Evolutionary conservation across 92 coral and sea anemone genomes (phyloP).

Genomic region (Nematostella vectensis): DNA sequence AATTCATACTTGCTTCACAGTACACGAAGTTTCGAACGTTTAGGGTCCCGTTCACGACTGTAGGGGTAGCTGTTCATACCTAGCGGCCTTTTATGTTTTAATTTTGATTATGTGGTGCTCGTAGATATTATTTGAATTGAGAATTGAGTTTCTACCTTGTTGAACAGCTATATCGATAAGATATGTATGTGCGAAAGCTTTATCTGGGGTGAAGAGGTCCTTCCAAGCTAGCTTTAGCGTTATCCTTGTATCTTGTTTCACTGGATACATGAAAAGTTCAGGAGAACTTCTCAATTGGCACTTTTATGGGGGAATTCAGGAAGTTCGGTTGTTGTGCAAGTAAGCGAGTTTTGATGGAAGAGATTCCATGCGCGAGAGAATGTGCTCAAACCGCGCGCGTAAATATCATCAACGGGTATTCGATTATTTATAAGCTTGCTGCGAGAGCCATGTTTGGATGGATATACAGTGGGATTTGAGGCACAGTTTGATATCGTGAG

Average conservation of each 20-base stretch:
- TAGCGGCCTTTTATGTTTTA: too few relatives aligned
- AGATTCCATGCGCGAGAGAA: too few relatives aligned
- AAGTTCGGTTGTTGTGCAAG: neutral
- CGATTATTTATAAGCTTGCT: neutral
- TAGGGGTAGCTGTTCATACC: too few relatives aligned
- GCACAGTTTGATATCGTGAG: neutral
- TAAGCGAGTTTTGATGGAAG: neutral
- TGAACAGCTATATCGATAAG: constrained; percentile 20
- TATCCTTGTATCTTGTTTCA: constrained; percentile 32
- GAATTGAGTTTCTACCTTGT: too few relatives aligned
- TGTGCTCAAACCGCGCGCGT: constrained; percentile 1
- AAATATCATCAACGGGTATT: constrained; percentile 1
- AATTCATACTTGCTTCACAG: neutral
- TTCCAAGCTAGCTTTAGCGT: constrained; percentile 13
- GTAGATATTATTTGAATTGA: neutral
- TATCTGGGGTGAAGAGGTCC: constrained; percentile 37
- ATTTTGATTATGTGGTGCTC: neutral
- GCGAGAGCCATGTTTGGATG: neutral
- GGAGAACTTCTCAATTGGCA: constrained; percentile 11
- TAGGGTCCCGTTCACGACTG: neutral
- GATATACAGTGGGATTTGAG: neutral
- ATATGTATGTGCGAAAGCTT: constrained; percentile 21
- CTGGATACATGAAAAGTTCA: constrained; percentile 16
- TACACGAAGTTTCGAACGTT: neutral
- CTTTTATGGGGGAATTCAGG: constrained; percentile 1